phyloP scores from a whole-genome alignment of 2,113 vertebrate genomes.

The Lophotis ruficrista region DNA sequence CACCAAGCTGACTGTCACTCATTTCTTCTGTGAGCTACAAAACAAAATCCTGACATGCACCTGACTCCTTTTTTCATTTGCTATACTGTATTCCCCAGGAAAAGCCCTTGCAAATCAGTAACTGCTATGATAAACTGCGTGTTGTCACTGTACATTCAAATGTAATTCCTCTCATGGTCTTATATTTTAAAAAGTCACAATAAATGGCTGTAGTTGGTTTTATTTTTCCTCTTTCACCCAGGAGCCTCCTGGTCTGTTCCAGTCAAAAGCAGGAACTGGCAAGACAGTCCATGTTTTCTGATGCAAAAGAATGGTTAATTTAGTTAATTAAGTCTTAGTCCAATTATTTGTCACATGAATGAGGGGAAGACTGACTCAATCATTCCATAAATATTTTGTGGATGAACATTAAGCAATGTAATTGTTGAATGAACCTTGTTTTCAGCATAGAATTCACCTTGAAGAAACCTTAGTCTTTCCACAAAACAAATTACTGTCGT shows the following conservation, averaged over 20 bases:
- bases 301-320: neutral
- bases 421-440: neutral
- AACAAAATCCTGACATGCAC: neutral
- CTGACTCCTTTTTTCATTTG: neutral
- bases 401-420: neutral
- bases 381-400: neutral
- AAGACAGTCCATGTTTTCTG: neutral
- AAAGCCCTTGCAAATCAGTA: neutral
- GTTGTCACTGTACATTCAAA: neutral
- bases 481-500: neutral
- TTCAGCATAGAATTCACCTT: neutral
- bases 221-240: neutral
- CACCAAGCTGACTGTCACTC: neutral
- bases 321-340: neutral
- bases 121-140: neutral
- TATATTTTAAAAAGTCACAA: neutral
- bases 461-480: neutral
- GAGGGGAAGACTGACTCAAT: neutral
- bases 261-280: neutral
- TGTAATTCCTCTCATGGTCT: neutral
- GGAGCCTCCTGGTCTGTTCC: neutral
- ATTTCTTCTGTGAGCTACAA: neutral
- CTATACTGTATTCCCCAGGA: neutral
- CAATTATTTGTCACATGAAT: neutral
- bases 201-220: neutral